A percentile compares a stretch with the other conserved stretches of the same genome.
phyloP scores from a whole-genome alignment of 37 sponge, comb jelly and placozoan genomes.

The Beroe forskalii region DNA sequence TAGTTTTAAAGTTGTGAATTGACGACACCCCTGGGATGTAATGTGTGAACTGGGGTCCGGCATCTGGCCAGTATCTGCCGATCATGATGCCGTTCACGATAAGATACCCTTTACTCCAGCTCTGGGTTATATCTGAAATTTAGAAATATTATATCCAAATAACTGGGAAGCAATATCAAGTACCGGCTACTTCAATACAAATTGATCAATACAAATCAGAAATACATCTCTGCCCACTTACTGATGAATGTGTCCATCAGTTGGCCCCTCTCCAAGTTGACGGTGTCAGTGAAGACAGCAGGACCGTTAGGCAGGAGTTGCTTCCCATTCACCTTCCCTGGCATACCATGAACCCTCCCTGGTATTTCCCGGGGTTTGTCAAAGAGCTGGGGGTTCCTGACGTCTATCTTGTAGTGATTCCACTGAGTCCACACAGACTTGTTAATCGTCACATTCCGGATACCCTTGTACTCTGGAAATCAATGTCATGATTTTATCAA shows the following conservation, averaged over 20 bases:
- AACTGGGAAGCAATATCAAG: no score
- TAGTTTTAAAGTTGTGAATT: no score
- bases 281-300: background rate
- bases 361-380: background rate
- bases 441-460: conserved; percentile 12
- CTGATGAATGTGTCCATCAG: conserved; percentile 39
- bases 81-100: background rate
- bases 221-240: no score
- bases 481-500: no score
- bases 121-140: conserved; percentile 16
- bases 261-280: background rate
- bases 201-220: no score
- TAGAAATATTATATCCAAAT: no score
- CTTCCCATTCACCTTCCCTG: background rate
- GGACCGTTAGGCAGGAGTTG: conserved; percentile 5
- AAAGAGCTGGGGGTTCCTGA: no score
- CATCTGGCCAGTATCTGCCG: conserved; percentile 59
- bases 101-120: conserved; percentile 60
- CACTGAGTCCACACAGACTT: background rate
- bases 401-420: conserved; percentile 39
- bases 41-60: conserved; percentile 37
- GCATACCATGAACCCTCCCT: no score
- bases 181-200: no score
- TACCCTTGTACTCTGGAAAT: conserved; percentile 60
- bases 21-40: conserved; percentile 34